These are phyloP conservation scores for Danio choprae DNA, from an alignment of 2,797 vertebrate species.

Conservation along the genomic window DNA sequence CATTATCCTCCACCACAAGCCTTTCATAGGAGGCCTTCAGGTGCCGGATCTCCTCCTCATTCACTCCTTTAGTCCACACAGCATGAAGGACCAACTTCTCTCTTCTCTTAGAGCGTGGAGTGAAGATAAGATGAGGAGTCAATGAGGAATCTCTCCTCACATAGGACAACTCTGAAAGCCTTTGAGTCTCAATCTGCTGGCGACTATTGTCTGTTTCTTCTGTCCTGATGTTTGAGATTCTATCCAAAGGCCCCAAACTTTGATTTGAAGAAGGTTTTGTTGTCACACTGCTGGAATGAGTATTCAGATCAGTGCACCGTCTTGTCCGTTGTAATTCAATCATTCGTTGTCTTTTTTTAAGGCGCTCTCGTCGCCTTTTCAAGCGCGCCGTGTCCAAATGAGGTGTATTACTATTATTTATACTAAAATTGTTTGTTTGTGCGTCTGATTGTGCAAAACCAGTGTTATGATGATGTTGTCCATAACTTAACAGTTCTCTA, in stretches of 20 bases:
- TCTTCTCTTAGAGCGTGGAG: slow-evolving; percentile 82
- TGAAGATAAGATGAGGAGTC: slow-evolving; percentile 69
- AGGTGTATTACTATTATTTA: neutral
- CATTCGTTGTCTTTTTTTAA: slow-evolving; percentile 59
- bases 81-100: slow-evolving; percentile 90
- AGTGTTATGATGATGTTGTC: slow-evolving; percentile 65
- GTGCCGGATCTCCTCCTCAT: slow-evolving; percentile 90
- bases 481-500: slow-evolving; percentile 73
- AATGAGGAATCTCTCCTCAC: slow-evolving; percentile 71
- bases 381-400: slow-evolving; percentile 6
- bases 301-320: slow-evolving; percentile 3
- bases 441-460: slow-evolving; percentile 72
- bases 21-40: slow-evolving; percentile 85
- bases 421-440: slow-evolving; percentile 61
- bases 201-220: slow-evolving; percentile 50
- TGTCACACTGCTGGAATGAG: slow-evolving; percentile 65
- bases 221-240: neutral
- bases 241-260: neutral
- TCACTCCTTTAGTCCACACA: slow-evolving; percentile 91
- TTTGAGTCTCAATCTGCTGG: slow-evolving; percentile 42
- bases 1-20: slow-evolving; percentile 83
- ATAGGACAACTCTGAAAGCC: slow-evolving; percentile 59
- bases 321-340: slow-evolving; percentile 37
- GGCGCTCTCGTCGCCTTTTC: slow-evolving; percentile 31
- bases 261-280: slow-evolving; percentile 59